Percentiles rank a stretch among this genome's conserved stretches.
Conservation (phyloP, 1,140 invertebrate species). For the Hycleus cichorii region DNA sequence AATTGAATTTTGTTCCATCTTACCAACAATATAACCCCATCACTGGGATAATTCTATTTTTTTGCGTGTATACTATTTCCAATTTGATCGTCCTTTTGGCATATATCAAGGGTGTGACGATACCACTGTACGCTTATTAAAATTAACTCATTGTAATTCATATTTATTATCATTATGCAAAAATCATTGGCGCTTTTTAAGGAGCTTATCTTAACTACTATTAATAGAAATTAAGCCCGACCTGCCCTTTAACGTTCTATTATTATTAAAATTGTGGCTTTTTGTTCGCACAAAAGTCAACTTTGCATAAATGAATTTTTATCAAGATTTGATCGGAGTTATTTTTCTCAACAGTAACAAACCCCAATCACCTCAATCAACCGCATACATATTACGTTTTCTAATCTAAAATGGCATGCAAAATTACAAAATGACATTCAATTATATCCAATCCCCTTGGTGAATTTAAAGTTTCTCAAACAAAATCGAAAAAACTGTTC, state of each 20-base stretch:
- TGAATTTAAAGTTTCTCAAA: too few relatives aligned
- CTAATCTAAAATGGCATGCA: slow-evolving; percentile 14
- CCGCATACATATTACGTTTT: neutral
- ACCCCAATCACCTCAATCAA: slow-evolving; percentile 8
- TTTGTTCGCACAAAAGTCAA: slow-evolving; percentile 4
- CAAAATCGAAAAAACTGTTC: too few relatives aligned
- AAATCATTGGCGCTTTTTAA: slow-evolving; percentile 8
- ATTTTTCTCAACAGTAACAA: slow-evolving; percentile 4
- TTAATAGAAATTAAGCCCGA: slow-evolving; percentile 12
- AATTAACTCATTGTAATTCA: slow-evolving; percentile 11
- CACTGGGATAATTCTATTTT: neutral
- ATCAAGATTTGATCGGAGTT: neutral
- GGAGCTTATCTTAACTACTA: slow-evolving; percentile 13
- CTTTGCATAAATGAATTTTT: slow-evolving; percentile 8
- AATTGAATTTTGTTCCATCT: slow-evolving; percentile 30
- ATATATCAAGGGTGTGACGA: slow-evolving; percentile 4
- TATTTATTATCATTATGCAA: slow-evolving; percentile 12
- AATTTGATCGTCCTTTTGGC: neutral
- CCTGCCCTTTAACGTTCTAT: slow-evolving; percentile 4
- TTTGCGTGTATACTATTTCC: neutral
- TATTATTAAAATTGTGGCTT: slow-evolving; percentile 10
- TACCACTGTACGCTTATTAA: slow-evolving; percentile 3
- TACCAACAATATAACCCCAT: slow-evolving; percentile 28
- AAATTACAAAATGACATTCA: neutral
- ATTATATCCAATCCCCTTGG: too few relatives aligned